Base-by-base conservation (phyloP, 2,888 invertebrate species). In the Lepas anatifera region DNA sequence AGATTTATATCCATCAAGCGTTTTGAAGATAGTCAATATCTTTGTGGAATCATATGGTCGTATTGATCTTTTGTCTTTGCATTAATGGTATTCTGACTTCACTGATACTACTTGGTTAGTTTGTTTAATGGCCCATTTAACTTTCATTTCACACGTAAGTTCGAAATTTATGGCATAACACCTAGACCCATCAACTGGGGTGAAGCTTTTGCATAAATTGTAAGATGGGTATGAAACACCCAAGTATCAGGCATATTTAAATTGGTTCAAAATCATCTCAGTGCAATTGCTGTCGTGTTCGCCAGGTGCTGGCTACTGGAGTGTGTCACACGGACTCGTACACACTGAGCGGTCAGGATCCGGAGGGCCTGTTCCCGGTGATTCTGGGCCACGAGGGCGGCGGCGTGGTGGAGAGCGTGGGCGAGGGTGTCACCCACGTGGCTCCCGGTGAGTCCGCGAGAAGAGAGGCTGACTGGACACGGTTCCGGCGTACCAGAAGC, bases 361-460 rank as follows among this genome's bases (percentile, higher is more conserved):
- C 95, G 0, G 95, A 96, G 81, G 95, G 95, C 8, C 81, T 88
- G 22, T 96, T 96, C 77, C 98, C 98, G 0, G 90, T 91, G 6
- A 83, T 99, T 74, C 83, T 99, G 67, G 99, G 99, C 0, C 99
- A 99, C 77, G 99, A 99, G 82, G 98, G 98, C 46, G 89, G 88
- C 70, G 97, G 97, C 48, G 86, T 97, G 76, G 96, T 98, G n/a
- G 98, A 97, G 80, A 95, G 95, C 80, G 85, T 98, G 68, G 98
- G 98, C 0, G 89, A 90, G 77, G 93, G 90, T 27, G 97, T 97
- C 0, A 66, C 66, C 25, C 66, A 66, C 27, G 39, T 66, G 25
- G 32, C 35, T 6, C 37, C 68, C 11, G 58, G 58, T 58, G 32
- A 58, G 58, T 52, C 3, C 52, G 4, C 25, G 29, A n/a, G n/a